Conservation (phyloP, 2,797 vertebrate genomes). For the Urophycis tenuis region DNA sequence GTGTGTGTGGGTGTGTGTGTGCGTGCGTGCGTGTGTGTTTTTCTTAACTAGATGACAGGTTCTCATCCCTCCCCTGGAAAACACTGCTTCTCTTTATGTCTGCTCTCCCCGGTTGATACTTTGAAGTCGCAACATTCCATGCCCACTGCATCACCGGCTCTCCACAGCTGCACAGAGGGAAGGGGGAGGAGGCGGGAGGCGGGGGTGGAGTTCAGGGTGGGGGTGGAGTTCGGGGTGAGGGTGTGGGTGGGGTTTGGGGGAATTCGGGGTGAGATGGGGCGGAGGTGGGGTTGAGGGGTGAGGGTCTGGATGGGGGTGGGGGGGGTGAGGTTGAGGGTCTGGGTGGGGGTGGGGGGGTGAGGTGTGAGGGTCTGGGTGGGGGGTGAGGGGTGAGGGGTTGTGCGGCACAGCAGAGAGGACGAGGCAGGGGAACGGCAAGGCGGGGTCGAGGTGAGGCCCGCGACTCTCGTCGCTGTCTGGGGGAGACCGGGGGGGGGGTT, state of each 20-base stretch:
- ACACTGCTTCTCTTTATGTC: conserved; percentile 65
- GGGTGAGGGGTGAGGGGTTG: too few species aligned
- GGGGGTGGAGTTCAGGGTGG: conserved; percentile 24
- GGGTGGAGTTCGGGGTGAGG: conserved; percentile 48
- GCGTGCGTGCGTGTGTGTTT: conserved; percentile 51
- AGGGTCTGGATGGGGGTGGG: too few species aligned
- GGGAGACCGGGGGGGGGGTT: not conserved
- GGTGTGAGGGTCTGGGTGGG: too few species aligned
- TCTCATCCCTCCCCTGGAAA: conserved; percentile 49
- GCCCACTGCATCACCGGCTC: conserved; percentile 63
- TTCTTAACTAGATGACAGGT: conserved; percentile 55
- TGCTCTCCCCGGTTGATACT: conserved; percentile 39
- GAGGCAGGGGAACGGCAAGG: not conserved
- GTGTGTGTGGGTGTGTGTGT: conserved; percentile 61
- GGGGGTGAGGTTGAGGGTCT: too few species aligned
- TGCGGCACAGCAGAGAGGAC: too few species aligned
- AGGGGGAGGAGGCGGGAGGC: conserved; percentile 11
- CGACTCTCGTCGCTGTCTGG: conserved; percentile 22
- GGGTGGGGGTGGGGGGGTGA: too few species aligned
- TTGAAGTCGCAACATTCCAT: conserved; percentile 72
- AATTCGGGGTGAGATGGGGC: conserved; percentile 36
- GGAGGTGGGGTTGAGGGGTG: conserved; percentile 35
- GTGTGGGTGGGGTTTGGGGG: too few species aligned
- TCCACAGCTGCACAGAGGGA: conserved; percentile 58
- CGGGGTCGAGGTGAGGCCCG: conserved; percentile 54